phyloP scores from a whole-genome alignment of 2,113 vertebrate genomes.

The Callipepla squamata region DNA sequence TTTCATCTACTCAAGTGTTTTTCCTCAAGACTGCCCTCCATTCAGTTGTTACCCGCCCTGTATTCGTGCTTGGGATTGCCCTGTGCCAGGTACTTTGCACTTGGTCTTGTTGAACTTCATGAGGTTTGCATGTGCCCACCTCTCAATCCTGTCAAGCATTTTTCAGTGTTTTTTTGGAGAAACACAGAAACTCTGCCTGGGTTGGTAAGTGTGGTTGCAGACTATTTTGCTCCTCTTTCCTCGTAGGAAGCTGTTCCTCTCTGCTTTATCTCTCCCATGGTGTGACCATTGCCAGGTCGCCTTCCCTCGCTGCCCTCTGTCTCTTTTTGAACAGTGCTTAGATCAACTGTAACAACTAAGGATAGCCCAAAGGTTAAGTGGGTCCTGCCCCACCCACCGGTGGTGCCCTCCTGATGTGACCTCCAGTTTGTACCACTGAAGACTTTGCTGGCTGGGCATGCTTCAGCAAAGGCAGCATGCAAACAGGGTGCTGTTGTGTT shows the following conservation, averaged over 20 bases:
- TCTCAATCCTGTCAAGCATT: background rate
- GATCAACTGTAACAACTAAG: background rate
- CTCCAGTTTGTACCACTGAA: background rate
- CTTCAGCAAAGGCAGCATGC: background rate
- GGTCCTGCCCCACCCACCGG: background rate
- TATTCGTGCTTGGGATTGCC: background rate
- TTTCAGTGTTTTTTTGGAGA: background rate
- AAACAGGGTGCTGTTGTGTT: background rate
- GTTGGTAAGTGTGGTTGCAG: background rate
- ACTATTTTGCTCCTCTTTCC: background rate
- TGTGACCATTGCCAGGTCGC: background rate
- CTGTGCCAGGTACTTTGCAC: background rate
- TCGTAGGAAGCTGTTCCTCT: background rate
- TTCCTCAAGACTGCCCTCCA: background rate
- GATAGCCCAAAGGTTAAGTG: background rate
- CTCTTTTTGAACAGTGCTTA: background rate
- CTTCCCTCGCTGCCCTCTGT: background rate
- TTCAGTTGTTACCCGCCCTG: background rate
- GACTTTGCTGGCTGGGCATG: background rate
- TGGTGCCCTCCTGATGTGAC: background rate
- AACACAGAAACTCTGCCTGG: background rate
- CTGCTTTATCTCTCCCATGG: background rate
- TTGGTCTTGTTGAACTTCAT: background rate
- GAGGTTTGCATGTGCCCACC: background rate
- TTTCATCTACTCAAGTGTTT: background rate